Evolutionary conservation across 2,113 vertebrate species (phyloP).

Genomic region (Lates calcarifer): DNA sequence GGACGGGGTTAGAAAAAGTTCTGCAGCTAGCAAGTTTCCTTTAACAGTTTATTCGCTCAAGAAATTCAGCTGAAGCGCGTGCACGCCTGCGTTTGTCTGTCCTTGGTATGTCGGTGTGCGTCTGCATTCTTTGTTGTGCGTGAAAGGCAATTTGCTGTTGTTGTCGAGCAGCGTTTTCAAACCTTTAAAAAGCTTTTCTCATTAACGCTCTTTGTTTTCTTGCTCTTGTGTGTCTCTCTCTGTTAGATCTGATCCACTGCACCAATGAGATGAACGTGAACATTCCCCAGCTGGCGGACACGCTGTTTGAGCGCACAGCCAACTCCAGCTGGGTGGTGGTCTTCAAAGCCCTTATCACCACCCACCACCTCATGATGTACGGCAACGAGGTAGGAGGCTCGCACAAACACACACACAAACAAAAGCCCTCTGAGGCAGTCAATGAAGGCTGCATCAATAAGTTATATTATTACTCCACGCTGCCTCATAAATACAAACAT

Average conservation of each 20-base stretch:
- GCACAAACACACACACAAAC: constrained; percentile 3
- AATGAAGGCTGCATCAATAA: constrained; percentile 28
- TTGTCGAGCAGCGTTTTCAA: constrained; percentile 14
- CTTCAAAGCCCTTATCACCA: constrained; percentile 86
- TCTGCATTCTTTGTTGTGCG: background rate
- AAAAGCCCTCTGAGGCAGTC: constrained; percentile 19
- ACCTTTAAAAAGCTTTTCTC: constrained; percentile 30
- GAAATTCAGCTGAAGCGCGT: background rate
- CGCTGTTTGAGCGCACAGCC: constrained; percentile 84
- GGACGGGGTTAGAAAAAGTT: background rate
- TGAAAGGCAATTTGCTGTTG: constrained; percentile 24
- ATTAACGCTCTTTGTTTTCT: background rate
- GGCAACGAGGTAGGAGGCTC: constrained; percentile 82
- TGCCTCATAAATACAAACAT: background rate
- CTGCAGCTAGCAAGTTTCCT: background rate
- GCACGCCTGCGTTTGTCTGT: background rate
- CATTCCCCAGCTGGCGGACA: constrained; percentile 86
- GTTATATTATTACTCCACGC: constrained; percentile 36
- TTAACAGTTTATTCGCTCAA: constrained; percentile 17
- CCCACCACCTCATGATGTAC: constrained; percentile 87
- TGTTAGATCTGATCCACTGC: constrained; percentile 85
- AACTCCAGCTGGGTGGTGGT: constrained; percentile 88
- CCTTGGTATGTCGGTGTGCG: background rate
- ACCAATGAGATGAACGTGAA: constrained; percentile 87
- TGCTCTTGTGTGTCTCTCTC: background rate